Evolutionary conservation across 1,140 invertebrate genomes (phyloP).

Genomic region (Drosophila bifasciata): DNA sequence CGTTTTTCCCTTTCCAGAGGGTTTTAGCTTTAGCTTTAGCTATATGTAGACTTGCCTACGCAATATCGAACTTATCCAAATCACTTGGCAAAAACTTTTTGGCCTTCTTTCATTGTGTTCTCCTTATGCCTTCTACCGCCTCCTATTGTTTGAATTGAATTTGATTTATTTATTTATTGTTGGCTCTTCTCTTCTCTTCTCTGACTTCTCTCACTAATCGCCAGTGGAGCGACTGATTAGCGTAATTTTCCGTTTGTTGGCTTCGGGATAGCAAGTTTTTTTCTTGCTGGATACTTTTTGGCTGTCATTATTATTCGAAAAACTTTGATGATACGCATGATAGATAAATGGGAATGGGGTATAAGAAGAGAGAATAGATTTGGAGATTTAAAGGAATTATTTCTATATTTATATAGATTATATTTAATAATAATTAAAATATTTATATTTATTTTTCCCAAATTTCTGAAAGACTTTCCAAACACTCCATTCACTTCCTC

Average conservation of each 20-base stretch:
- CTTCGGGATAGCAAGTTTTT: constrained; percentile 39
- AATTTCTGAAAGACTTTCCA: too few relatives aligned
- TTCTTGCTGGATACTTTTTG: background rate
- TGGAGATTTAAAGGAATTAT: too few relatives aligned
- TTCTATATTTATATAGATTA: too few relatives aligned
- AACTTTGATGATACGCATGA: constrained; percentile 23
- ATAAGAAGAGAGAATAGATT: too few relatives aligned
- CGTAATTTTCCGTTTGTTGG: constrained; percentile 69
- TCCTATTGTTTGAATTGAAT: constrained; percentile 42
- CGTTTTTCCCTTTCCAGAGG: background rate
- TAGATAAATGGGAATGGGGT: background rate
- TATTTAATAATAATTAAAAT: too few relatives aligned
- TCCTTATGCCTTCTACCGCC: constrained; percentile 3
- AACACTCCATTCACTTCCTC: too few relatives aligned
- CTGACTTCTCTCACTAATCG: too few relatives aligned
- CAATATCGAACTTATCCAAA: constrained; percentile 75
- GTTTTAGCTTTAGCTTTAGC: constrained; percentile 24
- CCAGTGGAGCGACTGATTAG: constrained; percentile 78
- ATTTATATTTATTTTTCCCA: too few relatives aligned
- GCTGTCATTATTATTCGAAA: constrained; percentile 29
- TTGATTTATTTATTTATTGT: constrained; percentile 82
- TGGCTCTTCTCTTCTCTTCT: constrained; percentile 39
- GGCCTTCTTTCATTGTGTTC: constrained; percentile 26
- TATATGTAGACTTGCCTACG: constrained; percentile 54
- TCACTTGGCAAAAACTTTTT: constrained; percentile 65